These are phyloP conservation scores for Ochropleura leucogaster DNA, from an alignment of 2,888 invertebrate species.

Conservation along the genomic window DNA sequence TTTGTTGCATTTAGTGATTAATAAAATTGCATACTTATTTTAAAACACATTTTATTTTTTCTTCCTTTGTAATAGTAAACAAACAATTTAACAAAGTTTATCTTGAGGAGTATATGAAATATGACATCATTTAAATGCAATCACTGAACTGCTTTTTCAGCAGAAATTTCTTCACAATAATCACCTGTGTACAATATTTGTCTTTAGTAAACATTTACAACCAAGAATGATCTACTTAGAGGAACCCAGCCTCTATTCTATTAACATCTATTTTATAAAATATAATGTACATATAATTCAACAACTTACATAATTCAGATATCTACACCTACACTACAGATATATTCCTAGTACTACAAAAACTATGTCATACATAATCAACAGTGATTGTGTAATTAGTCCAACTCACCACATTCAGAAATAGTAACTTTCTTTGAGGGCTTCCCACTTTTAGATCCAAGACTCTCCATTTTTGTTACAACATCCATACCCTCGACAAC, in stretches of 20 bases:
- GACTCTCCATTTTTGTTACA: conserved; percentile 95
- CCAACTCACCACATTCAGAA: conserved; percentile 95
- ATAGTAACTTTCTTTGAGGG: conserved; percentile 95
- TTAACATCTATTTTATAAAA: not conserved
- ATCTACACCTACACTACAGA: conserved; percentile 26
- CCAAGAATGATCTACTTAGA: conserved; percentile 2
- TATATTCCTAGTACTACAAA: conserved; percentile 28
- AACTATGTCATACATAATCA: conserved; percentile 26
- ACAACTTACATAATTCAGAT: conserved; percentile 17
- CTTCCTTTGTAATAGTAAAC: conserved; percentile 23
- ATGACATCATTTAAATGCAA: conserved; percentile 7
- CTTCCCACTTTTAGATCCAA: conserved; percentile 96
- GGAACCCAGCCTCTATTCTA: not conserved
- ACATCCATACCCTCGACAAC: conserved; percentile 98
- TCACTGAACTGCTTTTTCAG: conserved; percentile 56
- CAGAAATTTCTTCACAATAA: conserved; percentile 63
- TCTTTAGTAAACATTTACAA: conserved; percentile 27
- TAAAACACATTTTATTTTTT: conserved; percentile 72
- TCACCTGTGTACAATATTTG: conserved; percentile 70
- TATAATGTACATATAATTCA: conserved; percentile 21
- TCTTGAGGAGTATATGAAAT: conserved; percentile 2
- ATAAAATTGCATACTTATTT: conserved; percentile 91
- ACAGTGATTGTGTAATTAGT: conserved; percentile 60
- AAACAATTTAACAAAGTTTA: conserved; percentile 39
- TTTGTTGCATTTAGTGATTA: conserved; percentile 90